Base-by-base conservation (phyloP, 2,888 invertebrate species). In the Chaitophorus viminalis region DNA sequence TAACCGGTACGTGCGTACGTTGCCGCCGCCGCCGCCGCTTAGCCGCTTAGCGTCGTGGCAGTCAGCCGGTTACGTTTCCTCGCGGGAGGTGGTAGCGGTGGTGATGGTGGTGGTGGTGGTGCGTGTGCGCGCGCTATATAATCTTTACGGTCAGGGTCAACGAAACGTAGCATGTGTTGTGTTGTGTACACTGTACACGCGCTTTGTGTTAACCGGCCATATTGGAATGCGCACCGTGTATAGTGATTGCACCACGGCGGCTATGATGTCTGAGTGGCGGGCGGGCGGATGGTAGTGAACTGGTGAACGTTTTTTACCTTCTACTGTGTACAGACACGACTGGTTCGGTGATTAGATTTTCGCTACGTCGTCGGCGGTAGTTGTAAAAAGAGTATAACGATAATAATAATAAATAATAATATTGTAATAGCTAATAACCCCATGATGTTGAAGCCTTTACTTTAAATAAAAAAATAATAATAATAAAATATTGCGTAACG, bases 201-300 rank as follows among this genome's bases (percentile, higher is more conserved):
- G 83, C 83, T 86, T 86, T 79, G 86, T 85, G 85, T 86, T 86
- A 86, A 74, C 86, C 86, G 79, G 86, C 86, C 86, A 86, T 86
- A 79, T 86, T 86, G 86, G 86, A 86, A 86, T 86, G 79, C 60
- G 39, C 17, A 21, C 54, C n/a, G n/a, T 17, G 52, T 18, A 36
- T 31, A 31, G 78, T 52, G 77, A 85, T 78, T 77, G 85, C 77
- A 77, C 76, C 52, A 76, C 46, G 17, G 18, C 54, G 25, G 68
- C n/a, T 46, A 1, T 14, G 46, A 14, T 46, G 46, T 8, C 1
- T 39, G 46, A 3, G 46, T 14, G 46, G 46, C 2, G 14, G 46
- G n/a, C n/a, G n/a, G n/a, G n/a, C n/a, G n/a, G n/a, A n/a, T 46
- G 46, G 46, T 46, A 3, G 14, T 46, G 46, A n/a, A n/a, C 5